Conservation (phyloP, 2,113 vertebrate species). For the Phodopus roborovskii region DNA sequence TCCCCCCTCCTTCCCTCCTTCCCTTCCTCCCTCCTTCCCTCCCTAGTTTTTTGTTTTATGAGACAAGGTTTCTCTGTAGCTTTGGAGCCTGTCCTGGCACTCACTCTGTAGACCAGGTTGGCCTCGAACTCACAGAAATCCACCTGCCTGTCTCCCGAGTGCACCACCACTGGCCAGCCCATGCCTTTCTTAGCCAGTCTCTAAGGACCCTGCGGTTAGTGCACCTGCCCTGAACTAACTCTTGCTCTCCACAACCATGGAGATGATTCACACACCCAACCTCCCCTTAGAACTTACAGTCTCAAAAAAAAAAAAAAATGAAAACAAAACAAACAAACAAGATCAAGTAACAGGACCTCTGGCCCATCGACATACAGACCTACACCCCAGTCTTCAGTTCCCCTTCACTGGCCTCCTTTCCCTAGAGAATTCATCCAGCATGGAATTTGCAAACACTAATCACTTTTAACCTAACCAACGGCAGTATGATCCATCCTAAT, state of each 20-base stretch:
- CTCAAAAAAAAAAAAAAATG: background rate
- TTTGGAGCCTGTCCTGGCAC: no score
- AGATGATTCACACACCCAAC: background rate
- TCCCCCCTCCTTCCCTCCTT: no score
- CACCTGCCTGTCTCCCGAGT: no score
- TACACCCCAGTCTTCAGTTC: background rate
- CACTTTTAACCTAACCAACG: constrained; percentile 21
- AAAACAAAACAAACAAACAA: background rate
- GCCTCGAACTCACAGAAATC: no score
- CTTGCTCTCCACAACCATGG: background rate
- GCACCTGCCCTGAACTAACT: background rate
- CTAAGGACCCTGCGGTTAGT: background rate
- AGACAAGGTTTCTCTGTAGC: no score
- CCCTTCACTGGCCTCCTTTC: background rate
- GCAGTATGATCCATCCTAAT: background rate
- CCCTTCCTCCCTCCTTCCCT: no score
- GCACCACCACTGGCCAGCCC: no score
- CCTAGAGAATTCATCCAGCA: background rate
- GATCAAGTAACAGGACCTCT: background rate
- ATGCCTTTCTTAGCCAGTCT: background rate
- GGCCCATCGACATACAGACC: background rate
- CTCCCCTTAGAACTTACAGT: background rate
- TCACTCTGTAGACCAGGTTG: no score
- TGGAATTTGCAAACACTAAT: background rate
- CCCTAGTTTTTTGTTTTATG: no score